Conservation (phyloP, 2,888 invertebrate genomes). For the Chrysodeixis includens region DNA sequence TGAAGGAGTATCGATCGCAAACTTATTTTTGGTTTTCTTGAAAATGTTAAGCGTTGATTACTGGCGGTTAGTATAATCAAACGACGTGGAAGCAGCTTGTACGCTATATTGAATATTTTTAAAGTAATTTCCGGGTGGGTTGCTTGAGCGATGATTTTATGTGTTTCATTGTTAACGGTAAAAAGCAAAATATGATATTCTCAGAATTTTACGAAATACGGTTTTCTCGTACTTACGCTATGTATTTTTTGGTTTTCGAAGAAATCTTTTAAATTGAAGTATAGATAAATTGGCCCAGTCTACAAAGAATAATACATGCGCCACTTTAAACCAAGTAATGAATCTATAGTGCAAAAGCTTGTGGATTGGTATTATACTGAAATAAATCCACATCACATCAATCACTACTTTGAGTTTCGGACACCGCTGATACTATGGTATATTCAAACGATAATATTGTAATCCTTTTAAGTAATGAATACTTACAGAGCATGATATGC, state of each 20-base stretch:
- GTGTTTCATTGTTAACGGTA: slow-evolving; percentile 24
- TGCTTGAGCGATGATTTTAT: slow-evolving; percentile 31
- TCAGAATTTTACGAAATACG: slow-evolving; percentile 6
- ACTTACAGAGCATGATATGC: slow-evolving; percentile 71
- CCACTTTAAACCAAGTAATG: background rate
- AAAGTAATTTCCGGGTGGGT: slow-evolving; percentile 36
- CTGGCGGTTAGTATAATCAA: slow-evolving; percentile 26
- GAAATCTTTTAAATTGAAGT: background rate
- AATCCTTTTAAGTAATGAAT: slow-evolving; percentile 88
- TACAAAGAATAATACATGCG: background rate
- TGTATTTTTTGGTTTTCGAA: background rate
- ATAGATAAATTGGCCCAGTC: no score
- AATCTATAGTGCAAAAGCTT: no score
- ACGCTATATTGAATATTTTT: slow-evolving; percentile 47
- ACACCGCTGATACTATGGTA: slow-evolving; percentile 71
- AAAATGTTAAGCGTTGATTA: slow-evolving; percentile 28
- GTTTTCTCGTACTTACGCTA: background rate
- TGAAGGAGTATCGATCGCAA: background rate
- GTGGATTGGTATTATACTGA: slow-evolving; percentile 64
- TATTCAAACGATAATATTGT: slow-evolving; percentile 82
- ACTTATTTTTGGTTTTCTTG: slow-evolving; percentile 12
- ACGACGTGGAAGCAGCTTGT: slow-evolving; percentile 27
- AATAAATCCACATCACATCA: slow-evolving; percentile 72
- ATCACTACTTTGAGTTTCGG: slow-evolving; percentile 75
- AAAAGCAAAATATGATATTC: slow-evolving; percentile 6